Conservation (phyloP, 2,888 invertebrate genomes). For the Agriotes lineatus region DNA sequence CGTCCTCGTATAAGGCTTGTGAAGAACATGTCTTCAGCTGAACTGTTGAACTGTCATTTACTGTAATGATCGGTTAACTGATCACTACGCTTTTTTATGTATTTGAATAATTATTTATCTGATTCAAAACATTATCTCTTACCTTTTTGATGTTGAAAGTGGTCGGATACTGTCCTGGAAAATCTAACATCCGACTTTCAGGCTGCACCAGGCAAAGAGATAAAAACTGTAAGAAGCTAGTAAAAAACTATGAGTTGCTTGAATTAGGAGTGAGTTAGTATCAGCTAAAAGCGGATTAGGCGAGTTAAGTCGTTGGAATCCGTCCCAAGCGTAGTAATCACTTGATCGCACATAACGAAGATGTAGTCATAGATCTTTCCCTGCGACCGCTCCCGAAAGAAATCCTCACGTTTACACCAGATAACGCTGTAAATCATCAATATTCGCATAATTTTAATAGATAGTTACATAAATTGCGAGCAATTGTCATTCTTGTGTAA, state of each 20-base stretch:
- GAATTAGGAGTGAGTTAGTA: slow-evolving; percentile 9
- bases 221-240: neutral
- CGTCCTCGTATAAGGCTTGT: no score
- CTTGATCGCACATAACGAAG: slow-evolving; percentile 14
- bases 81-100: no score
- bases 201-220: no score
- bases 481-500: slow-evolving; percentile 42
- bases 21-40: no score
- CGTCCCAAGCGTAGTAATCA: slow-evolving; percentile 11
- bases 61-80: no score
- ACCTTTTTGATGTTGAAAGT: no score
- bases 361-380: slow-evolving; percentile 12
- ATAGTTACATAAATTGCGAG: slow-evolving; percentile 35
- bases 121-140: no score
- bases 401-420: slow-evolving; percentile 7
- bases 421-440: slow-evolving; percentile 15
- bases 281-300: slow-evolving; percentile 19
- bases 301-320: neutral
- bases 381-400: neutral
- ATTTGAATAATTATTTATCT: no score
- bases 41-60: no score
- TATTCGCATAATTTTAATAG: slow-evolving; percentile 26
- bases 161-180: no score
- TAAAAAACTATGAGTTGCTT: neutral
- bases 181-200: no score